phyloP scores from a whole-genome alignment of 1,140 invertebrate species.

The Anoplophora glabripennis region DNA sequence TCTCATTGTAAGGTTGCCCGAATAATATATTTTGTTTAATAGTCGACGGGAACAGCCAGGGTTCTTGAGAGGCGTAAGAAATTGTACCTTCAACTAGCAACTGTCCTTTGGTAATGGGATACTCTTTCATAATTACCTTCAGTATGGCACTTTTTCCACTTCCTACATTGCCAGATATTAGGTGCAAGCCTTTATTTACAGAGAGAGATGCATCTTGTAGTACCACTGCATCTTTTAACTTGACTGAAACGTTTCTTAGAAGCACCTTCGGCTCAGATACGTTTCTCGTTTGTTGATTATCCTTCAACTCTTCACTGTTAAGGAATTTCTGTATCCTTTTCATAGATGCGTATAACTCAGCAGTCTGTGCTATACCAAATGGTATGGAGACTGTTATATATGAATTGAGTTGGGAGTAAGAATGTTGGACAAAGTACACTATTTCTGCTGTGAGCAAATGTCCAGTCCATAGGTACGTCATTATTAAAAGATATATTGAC shows the following conservation, averaged over 20 bases:
- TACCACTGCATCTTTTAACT: constrained; percentile 46
- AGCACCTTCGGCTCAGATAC: constrained; percentile 26
- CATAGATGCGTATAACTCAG: constrained; percentile 46
- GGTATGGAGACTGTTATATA: constrained; percentile 74
- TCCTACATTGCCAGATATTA: constrained; percentile 71
- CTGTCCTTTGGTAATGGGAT: constrained; percentile 61
- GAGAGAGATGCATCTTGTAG: constrained; percentile 47
- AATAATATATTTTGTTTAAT: constrained; percentile 65
- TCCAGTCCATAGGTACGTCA: constrained; percentile 69
- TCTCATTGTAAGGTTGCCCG: constrained; percentile 47
- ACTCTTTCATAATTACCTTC: constrained; percentile 68
- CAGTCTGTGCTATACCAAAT: constrained; percentile 59
- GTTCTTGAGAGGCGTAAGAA: constrained; percentile 76
- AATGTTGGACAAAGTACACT: constrained; percentile 72
- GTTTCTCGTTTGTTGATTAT: constrained; percentile 3
- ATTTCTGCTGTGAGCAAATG: constrained; percentile 70
- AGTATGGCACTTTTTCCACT: constrained; percentile 76
- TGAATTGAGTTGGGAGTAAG: constrained; percentile 68
- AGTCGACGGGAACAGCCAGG: constrained; percentile 70
- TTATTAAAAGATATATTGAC: constrained; percentile 53
- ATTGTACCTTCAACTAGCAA: constrained; percentile 65
- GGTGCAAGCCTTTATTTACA: constrained; percentile 15
- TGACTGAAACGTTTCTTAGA: constrained; percentile 26
- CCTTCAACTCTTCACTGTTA: constrained; percentile 21
- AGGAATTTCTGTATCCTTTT: constrained; percentile 31